Evolutionary conservation across 2,113 vertebrate genomes (phyloP).

Genomic region (Pelecanoides urinatrix): DNA sequence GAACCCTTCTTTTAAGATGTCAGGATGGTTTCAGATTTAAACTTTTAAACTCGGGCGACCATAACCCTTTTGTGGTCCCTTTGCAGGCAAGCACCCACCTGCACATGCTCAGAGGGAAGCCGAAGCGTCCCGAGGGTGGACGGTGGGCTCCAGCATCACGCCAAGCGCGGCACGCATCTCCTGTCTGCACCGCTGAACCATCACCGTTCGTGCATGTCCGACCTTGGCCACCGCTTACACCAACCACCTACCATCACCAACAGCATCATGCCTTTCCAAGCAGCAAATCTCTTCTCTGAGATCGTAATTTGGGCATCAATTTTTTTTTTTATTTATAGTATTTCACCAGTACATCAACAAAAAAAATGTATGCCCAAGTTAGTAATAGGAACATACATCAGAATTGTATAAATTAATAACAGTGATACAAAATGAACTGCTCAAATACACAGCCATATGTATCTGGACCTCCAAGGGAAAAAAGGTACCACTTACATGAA

Average conservation of each 20-base stretch:
- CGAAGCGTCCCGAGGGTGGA: not conserved
- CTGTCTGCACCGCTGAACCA: not conserved
- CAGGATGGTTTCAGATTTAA: not conserved
- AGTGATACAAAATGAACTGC: not conserved
- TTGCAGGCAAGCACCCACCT: not conserved
- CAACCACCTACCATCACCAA: not conserved
- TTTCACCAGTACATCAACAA: not conserved
- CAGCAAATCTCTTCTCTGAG: not conserved
- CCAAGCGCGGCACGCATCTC: fast-evolving
- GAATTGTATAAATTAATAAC: not conserved
- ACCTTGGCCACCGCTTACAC: too few species aligned
- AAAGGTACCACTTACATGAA: not conserved
- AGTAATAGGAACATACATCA: not conserved
- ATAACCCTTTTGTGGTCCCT: not conserved
- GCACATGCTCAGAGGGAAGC: not conserved
- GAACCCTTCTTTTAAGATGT: not conserved
- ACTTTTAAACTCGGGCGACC: not conserved
- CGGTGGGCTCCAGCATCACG: not conserved
- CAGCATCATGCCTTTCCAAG: not conserved
- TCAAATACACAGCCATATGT: not conserved
- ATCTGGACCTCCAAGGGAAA: not conserved
- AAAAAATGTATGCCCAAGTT: not conserved
- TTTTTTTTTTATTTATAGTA: not conserved
- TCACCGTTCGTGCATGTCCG: fast-evolving
- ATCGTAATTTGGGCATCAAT: not conserved